Evolutionary conservation across 2,888 invertebrate genomes (phyloP).

Genomic region (Drosophila borealis): DNA sequence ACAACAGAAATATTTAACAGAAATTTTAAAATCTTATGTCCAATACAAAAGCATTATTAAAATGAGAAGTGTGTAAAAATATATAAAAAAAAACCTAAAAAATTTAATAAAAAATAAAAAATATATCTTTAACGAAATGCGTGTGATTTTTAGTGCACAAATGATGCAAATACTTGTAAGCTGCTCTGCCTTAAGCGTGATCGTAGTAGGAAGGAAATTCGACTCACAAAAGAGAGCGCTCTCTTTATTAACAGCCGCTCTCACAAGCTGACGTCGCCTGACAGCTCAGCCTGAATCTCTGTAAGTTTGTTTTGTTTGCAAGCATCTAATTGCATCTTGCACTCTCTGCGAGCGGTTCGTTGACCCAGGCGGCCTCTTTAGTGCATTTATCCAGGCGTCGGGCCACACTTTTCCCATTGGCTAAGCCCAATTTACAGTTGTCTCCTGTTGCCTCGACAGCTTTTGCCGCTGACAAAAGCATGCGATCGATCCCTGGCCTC

Average conservation of each 20-base stretch:
- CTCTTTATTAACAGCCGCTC: neutral
- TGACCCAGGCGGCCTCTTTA: slow-evolving; percentile 61
- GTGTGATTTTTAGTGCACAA: no score
- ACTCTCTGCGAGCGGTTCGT: slow-evolving; percentile 62
- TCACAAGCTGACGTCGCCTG: slow-evolving; percentile 3
- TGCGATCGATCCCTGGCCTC: slow-evolving; percentile 12
- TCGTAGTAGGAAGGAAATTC: slow-evolving; percentile 10
- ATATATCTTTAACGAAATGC: neutral
- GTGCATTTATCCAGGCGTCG: slow-evolving; percentile 40
- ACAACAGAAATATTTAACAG: slow-evolving; percentile 11
- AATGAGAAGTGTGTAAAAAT: neutral
- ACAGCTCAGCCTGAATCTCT: slow-evolving; percentile 21
- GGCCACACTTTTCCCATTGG: slow-evolving; percentile 54
- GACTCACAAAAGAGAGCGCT: slow-evolving; percentile 2
- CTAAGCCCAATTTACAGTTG: slow-evolving; percentile 49
- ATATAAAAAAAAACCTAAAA: neutral
- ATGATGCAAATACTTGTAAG: neutral
- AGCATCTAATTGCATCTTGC: slow-evolving; percentile 4
- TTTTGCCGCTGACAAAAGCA: slow-evolving; percentile 29
- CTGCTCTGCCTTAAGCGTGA: neutral
- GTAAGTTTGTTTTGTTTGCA: slow-evolving; percentile 52
- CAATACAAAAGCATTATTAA: neutral
- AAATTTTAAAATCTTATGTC: neutral
- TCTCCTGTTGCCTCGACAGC: slow-evolving; percentile 5
- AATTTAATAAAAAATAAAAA: neutral